These are phyloP conservation scores for Aurelia sp. DNA, from an alignment of 30 jellyfish, hydroid and myxozoan genomes.

Conservation along the genomic window DNA sequence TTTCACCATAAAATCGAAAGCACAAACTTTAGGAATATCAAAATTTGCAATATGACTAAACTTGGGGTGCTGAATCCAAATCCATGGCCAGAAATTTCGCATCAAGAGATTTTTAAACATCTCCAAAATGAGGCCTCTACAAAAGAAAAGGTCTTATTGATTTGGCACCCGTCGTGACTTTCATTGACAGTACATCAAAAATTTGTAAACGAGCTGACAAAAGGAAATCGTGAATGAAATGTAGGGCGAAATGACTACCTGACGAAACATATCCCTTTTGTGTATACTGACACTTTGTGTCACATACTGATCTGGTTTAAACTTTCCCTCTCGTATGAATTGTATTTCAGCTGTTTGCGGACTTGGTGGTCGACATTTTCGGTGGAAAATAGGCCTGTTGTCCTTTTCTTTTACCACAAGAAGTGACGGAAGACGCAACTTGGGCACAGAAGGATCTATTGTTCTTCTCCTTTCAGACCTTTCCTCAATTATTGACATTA, in stretches of 20 bases:
- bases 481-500: neutral
- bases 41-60: too few species aligned
- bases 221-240: neutral
- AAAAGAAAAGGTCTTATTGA: too few species aligned
- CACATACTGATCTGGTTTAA: slow-evolving; percentile 16
- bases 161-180: too few species aligned
- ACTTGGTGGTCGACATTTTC: slow-evolving; percentile 46
- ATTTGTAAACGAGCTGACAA: too few species aligned
- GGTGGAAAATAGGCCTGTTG: slow-evolving; percentile 3
- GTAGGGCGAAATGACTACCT: neutral
- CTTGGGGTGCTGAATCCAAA: too few species aligned
- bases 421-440: slow-evolving; percentile 36
- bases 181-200: too few species aligned
- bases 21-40: too few species aligned
- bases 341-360: slow-evolving; percentile 24
- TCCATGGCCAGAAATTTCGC: too few species aligned
- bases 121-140: too few species aligned
- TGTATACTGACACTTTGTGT: slow-evolving; percentile 52
- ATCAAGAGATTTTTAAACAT: too few species aligned
- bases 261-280: slow-evolving; percentile 39
- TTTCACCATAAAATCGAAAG: too few species aligned
- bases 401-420: slow-evolving; percentile 17
- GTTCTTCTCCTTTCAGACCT: neutral
- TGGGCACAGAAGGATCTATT: slow-evolving; percentile 37
- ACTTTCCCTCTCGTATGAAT: slow-evolving; percentile 32